phyloP scores from a whole-genome alignment of 2,888 invertebrate species.

The Eulithis testata region DNA sequence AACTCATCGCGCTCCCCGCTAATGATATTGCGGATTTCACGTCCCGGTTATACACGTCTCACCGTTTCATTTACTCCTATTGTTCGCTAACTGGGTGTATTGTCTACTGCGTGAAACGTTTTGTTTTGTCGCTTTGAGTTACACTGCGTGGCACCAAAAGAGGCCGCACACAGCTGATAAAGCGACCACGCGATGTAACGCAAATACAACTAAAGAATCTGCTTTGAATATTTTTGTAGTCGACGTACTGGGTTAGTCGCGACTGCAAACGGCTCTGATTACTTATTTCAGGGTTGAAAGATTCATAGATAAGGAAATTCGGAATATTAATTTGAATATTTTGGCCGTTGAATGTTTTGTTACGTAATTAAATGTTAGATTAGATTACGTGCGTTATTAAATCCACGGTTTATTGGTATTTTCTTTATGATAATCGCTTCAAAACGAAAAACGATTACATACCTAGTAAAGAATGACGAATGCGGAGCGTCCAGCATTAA shows the following conservation, averaged over 20 bases:
- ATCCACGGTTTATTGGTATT: constrained; percentile 10
- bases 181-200: no score
- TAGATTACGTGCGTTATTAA: constrained; percentile 17
- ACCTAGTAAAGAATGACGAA: background rate
- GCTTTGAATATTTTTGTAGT: no score
- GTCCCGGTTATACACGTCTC: constrained; percentile 23
- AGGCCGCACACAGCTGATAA: no score
- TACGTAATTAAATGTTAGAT: constrained; percentile 18
- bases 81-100: constrained; percentile 24
- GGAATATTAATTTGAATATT: constrained; percentile 29
- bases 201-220: no score
- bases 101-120: no score
- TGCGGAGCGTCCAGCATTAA: no score
- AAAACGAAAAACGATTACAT: background rate
- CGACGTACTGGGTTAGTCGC: constrained; percentile 22
- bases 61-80: constrained; percentile 32
- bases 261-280: constrained; percentile 30
- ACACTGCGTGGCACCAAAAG: no score
- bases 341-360: constrained; percentile 14
- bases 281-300: constrained; percentile 30
- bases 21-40: constrained; percentile 51
- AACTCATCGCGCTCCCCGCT: constrained; percentile 43
- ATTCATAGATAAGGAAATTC: constrained; percentile 29
- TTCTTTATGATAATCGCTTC: constrained; percentile 4
- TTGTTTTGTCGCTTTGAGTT: no score